phyloP scores from a whole-genome alignment of 2,113 vertebrate genomes.

The Oncorhynchus nerka region DNA sequence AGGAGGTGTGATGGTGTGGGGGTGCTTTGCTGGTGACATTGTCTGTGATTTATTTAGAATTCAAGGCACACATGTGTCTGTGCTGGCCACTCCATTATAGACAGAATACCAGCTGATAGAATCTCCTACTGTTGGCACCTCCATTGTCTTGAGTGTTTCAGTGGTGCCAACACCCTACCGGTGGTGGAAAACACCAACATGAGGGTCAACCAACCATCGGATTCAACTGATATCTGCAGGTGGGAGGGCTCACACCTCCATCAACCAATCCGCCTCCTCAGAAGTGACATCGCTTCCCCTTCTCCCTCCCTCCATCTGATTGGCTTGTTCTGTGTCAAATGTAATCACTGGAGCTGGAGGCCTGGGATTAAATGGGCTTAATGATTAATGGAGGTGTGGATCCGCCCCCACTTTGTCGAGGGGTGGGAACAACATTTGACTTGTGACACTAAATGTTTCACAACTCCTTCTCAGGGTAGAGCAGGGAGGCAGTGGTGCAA shows the following conservation, averaged over 20 bases:
- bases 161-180: too few species aligned
- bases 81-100: too few species aligned
- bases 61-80: too few species aligned
- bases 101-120: too few species aligned
- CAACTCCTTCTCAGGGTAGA: conserved; percentile 8
- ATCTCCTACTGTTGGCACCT: too few species aligned
- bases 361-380: conserved; percentile 67
- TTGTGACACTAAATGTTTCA: conserved; percentile 36
- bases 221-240: conserved; percentile 48
- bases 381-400: conserved; percentile 67
- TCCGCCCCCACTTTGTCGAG: conserved; percentile 61
- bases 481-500: conserved; percentile 21
- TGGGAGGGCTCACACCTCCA: conserved; percentile 47
- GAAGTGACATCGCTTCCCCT: conserved; percentile 49
- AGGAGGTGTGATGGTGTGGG: too few species aligned
- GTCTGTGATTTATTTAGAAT: too few species aligned
- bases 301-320: conserved; percentile 34
- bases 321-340: conserved; percentile 58
- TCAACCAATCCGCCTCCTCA: conserved; percentile 52
- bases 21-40: too few species aligned
- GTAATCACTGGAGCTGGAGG: conserved; percentile 54
- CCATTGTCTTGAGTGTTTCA: too few species aligned
- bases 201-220: conserved; percentile 44
- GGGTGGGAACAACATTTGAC: conserved; percentile 65
- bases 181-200: background rate